These are phyloP conservation scores for Pogonus chalceus DNA, from an alignment of 1,140 invertebrate species.

Conservation along the genomic window DNA sequence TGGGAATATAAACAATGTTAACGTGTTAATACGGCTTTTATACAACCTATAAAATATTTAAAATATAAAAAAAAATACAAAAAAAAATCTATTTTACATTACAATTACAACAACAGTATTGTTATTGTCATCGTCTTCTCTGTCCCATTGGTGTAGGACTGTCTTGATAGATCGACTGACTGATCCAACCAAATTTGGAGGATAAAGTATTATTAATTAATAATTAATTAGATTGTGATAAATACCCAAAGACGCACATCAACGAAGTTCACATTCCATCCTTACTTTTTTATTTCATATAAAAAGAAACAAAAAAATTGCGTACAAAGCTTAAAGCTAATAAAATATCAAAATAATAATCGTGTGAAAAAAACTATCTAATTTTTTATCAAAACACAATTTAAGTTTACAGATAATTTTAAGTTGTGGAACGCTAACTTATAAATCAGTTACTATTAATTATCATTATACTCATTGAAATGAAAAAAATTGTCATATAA, in stretches of 20 bases:
- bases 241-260: background rate
- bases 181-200: background rate
- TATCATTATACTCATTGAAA: background rate
- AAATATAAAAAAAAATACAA: too few species aligned
- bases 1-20: too few species aligned
- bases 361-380: background rate
- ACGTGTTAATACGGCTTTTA: too few species aligned
- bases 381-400: background rate
- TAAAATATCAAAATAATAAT: background rate
- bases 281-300: background rate
- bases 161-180: background rate
- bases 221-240: conserved; percentile 1
- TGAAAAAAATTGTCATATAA: background rate
- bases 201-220: conserved; percentile 6
- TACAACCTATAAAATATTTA: too few species aligned
- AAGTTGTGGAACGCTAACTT: conserved; percentile 3
- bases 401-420: background rate
- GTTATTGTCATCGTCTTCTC: too few species aligned
- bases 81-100: too few species aligned
- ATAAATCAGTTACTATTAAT: background rate
- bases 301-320: background rate
- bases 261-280: conserved; percentile 3
- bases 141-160: background rate
- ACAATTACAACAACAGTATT: too few species aligned
- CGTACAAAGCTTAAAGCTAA: background rate